Conservation (phyloP, 2,888 invertebrate species). For the Lepeophtheirus nordmannii region DNA sequence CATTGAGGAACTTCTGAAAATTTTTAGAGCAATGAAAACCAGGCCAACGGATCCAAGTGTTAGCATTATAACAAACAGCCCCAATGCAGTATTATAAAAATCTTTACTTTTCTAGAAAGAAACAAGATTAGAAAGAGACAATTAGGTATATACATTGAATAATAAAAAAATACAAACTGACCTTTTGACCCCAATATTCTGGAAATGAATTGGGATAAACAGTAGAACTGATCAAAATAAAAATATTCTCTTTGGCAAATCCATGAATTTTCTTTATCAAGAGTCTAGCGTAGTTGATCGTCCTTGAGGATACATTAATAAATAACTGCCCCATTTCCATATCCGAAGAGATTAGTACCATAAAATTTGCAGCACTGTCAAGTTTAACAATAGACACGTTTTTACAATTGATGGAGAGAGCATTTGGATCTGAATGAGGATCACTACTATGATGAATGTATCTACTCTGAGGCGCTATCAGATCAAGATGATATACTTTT, state of each 20-base stretch:
- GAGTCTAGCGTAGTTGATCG: too few species aligned
- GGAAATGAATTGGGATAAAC: not conserved
- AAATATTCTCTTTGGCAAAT: not conserved
- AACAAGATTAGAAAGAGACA: not conserved
- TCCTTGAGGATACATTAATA: not conserved
- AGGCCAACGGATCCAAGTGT: not conserved
- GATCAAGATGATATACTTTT: not conserved
- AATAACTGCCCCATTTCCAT: not conserved
- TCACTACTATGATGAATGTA: too few species aligned
- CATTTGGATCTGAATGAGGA: not conserved
- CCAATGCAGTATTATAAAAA: not conserved
- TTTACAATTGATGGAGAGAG: not conserved
- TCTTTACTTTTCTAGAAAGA: not conserved
- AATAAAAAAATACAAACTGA: not conserved
- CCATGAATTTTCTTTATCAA: not conserved
- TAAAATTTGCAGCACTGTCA: not conserved
- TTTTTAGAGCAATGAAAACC: not conserved
- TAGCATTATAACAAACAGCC: not conserved
- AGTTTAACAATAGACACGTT: not conserved
- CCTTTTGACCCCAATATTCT: too few species aligned
- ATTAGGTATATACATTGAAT: not conserved
- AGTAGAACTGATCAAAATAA: not conserved
- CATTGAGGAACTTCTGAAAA: not conserved
- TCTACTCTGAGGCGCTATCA: not conserved
- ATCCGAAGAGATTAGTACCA: not conserved